Evolutionary conservation across 2,888 invertebrate species (phyloP), one percentile per base, ranked within the genome.

Genomic region (Nipponacmea schrenckii): DNA sequence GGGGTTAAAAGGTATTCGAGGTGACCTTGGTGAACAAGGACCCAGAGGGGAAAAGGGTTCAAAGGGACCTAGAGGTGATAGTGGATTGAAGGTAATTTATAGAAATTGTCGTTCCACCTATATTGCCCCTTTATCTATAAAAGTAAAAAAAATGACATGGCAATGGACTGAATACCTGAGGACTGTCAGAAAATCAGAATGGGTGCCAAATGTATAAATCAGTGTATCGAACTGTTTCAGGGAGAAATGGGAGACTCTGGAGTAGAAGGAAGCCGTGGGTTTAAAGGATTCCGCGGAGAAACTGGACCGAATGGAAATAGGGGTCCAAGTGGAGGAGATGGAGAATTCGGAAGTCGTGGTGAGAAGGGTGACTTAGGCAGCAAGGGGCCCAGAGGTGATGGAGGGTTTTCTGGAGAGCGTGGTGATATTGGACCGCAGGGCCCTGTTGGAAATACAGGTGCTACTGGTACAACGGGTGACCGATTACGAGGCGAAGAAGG

Each of bases 1-100:
- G 14, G 68, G 68, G 4, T 39, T 24, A 15, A 50, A 68, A 44
- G 68, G 68, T 17, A 27, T 24, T 31, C n/a, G 24, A 12, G 68
- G 68, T 24, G 56, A 62, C 4, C 39, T 39, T 20, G 68, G 68
- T 56, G 56, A 27, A 5, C 26, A 14, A 20, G 68, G 68, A 20
- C 26, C 3, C 14, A 17, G 26, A 10, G 68, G 68, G 31, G 4
- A 50, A 14, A 39, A n/a, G 27, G 68, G 68, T 31, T 31, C n/a
- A 50, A 31, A 39, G 62, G 68, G 62, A 20, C 20, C 45, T 20
- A 20, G 14, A 39, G 39, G 39, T 39, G 39, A 39, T 39, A 10
- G 8, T 39, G 39, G 39, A 39, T 10, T 7, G 10, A 39, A 8
- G 39, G 39, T 39, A 39, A 39, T 39, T 39, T 39, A 39, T 39